A percentile compares a stretch with the other conserved stretches of the same genome.
phyloP scores from a whole-genome alignment of 30 jellyfish, hydroid and myxozoan genomes.

The Catostylus mosaicus region DNA sequence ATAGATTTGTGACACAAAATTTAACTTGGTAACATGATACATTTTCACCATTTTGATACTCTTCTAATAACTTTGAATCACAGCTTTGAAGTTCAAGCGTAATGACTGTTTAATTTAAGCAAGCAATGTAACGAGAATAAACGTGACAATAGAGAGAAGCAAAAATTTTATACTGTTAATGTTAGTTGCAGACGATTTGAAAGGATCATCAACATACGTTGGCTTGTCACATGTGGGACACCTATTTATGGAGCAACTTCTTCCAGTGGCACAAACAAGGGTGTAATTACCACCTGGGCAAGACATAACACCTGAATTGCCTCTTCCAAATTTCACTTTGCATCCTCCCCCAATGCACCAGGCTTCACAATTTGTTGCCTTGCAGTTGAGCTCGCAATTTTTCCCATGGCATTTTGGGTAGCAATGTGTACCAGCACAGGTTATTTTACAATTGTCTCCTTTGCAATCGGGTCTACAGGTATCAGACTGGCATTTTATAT shows the following conservation, averaged over 20 bases:
- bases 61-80: too few species aligned
- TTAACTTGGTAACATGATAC: too few species aligned
- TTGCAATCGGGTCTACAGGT: constrained; percentile 27
- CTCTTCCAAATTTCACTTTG: constrained; percentile 24
- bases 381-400: constrained; percentile 31
- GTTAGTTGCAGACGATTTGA: neutral
- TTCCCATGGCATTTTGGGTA: constrained; percentile 36
- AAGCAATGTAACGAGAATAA: neutral
- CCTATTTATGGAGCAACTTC: neutral
- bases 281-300: constrained; percentile 38
- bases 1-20: too few species aligned
- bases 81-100: too few species aligned
- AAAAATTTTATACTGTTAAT: neutral
- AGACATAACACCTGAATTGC: neutral
- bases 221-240: neutral
- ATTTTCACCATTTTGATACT: too few species aligned
- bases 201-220: neutral
- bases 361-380: constrained; percentile 19
- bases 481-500: constrained; percentile 24
- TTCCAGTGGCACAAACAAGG: constrained; percentile 42
- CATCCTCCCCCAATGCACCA: constrained; percentile 34
- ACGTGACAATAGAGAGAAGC: neutral
- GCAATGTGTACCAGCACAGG: constrained; percentile 26
- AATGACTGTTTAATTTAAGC: too few species aligned
- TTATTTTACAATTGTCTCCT: constrained; percentile 40